A percentile compares a stretch with the other conserved stretches of the same genome.
Evolutionary conservation across 2,888 invertebrate species (phyloP).

Genomic region (Cephus runcator): DNA sequence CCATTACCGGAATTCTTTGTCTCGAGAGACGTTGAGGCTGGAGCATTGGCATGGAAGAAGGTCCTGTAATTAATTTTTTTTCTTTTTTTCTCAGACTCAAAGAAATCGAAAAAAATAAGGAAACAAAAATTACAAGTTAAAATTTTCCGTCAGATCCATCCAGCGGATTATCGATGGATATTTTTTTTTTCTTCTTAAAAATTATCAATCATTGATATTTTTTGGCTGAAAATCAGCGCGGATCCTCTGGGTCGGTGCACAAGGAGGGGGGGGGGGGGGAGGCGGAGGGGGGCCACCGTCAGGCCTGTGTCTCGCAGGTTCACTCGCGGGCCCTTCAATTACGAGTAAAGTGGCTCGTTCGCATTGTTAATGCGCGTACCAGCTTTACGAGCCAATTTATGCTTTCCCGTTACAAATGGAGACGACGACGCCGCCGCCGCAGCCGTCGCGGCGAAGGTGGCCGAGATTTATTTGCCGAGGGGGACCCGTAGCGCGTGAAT

Average conservation of each 20-base stretch:
- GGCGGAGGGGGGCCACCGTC: neutral
- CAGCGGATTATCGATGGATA: neutral
- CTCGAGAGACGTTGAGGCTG: neutral
- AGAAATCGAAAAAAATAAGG: neutral
- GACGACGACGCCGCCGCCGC: neutral
- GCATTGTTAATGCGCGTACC: conserved; percentile 4
- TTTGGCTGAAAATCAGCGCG: neutral
- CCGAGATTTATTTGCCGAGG: conserved; percentile 50
- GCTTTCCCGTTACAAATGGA: conserved; percentile 6
- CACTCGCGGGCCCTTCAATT: conserved; percentile 2
- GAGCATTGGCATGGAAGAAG: neutral
- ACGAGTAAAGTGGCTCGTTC: conserved; percentile 5
- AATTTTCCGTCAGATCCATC: neutral
- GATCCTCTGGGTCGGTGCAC: neutral
- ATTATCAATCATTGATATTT: neutral
- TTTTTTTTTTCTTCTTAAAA: neutral
- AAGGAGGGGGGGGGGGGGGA: neutral
- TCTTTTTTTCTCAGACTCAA: neutral
- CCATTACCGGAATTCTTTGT: neutral
- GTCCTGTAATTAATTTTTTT: neutral
- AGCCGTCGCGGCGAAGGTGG: conserved; percentile 1
- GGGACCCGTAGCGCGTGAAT: conserved; percentile 14
- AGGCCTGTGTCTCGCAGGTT: neutral
- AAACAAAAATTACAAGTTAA: neutral
- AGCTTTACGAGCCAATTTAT: conserved; percentile 5